phyloP scores from a whole-genome alignment of 2,888 invertebrate species.

The Brachyptera putata region DNA sequence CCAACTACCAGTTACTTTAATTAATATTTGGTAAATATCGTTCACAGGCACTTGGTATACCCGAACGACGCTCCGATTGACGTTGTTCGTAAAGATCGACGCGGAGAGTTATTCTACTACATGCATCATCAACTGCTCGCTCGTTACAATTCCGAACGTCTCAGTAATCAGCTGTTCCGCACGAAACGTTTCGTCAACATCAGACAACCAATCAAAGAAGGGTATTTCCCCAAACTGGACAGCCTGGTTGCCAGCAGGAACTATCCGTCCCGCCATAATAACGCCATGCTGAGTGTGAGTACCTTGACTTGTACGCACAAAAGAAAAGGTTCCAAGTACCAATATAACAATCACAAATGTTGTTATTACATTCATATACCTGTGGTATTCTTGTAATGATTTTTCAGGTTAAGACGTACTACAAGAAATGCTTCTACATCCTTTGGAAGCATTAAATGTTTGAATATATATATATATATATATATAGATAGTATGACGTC shows the following conservation, averaged over 20 bases:
- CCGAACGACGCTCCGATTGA: constrained; percentile 62
- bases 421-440: too few relatives aligned
- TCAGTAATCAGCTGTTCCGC: constrained; percentile 38
- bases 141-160: constrained; percentile 48
- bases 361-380: not conserved
- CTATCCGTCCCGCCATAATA: constrained; percentile 37
- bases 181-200: constrained; percentile 37
- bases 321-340: too few relatives aligned
- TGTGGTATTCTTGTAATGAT: not conserved
- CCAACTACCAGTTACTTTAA: too few relatives aligned
- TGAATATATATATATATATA: too few relatives aligned
- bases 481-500: too few relatives aligned
- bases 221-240: constrained; percentile 42
- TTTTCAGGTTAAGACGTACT: too few relatives aligned
- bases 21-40: too few relatives aligned
- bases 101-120: constrained; percentile 76
- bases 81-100: constrained; percentile 69
- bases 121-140: constrained; percentile 71
- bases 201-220: constrained; percentile 39
- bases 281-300: constrained; percentile 32
- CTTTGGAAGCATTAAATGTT: too few relatives aligned
- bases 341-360: too few relatives aligned
- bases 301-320: too few relatives aligned
- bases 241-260: constrained; percentile 43
- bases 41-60: constrained; percentile 80